Evolutionary conservation across 2,888 invertebrate species (phyloP).

Genomic region (Villa cingulata): DNA sequence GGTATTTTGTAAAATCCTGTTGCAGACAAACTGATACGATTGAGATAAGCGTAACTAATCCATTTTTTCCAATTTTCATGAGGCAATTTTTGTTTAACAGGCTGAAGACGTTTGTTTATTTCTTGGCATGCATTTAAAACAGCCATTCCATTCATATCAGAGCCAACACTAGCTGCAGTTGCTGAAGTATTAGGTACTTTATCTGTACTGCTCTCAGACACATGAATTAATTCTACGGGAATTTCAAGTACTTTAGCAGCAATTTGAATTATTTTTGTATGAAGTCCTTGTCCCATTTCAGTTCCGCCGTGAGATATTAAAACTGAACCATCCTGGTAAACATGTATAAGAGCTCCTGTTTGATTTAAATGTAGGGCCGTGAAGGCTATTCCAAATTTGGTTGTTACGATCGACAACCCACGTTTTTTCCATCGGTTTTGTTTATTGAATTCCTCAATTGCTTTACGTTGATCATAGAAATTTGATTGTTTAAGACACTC

Average conservation of each 20-base stretch:
- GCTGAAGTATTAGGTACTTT: constrained; percentile 85
- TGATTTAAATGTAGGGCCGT: constrained; percentile 65
- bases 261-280: constrained; percentile 91
- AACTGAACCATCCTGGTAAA: constrained; percentile 83
- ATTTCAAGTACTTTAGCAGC: constrained; percentile 61
- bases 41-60: constrained; percentile 62
- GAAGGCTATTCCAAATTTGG: constrained; percentile 75
- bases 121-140: constrained; percentile 68
- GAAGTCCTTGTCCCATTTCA: constrained; percentile 94
- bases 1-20: constrained; percentile 73
- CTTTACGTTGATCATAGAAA: constrained; percentile 42
- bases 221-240: constrained; percentile 58
- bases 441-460: constrained; percentile 58
- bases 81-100: constrained; percentile 61
- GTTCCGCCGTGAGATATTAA: constrained; percentile 82
- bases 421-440: constrained; percentile 74
- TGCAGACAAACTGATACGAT: constrained; percentile 65
- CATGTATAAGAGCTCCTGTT: constrained; percentile 71
- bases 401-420: constrained; percentile 68
- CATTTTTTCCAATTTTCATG: constrained; percentile 72
- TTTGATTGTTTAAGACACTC: constrained; percentile 59
- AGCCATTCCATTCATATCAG: constrained; percentile 87
- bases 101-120: constrained; percentile 57
- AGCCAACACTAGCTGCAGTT: constrained; percentile 77
- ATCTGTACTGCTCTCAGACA: constrained; percentile 73